These are phyloP conservation scores for Tangara arthus DNA, from an alignment of 2,797 vertebrate species.

Conservation along the genomic window DNA sequence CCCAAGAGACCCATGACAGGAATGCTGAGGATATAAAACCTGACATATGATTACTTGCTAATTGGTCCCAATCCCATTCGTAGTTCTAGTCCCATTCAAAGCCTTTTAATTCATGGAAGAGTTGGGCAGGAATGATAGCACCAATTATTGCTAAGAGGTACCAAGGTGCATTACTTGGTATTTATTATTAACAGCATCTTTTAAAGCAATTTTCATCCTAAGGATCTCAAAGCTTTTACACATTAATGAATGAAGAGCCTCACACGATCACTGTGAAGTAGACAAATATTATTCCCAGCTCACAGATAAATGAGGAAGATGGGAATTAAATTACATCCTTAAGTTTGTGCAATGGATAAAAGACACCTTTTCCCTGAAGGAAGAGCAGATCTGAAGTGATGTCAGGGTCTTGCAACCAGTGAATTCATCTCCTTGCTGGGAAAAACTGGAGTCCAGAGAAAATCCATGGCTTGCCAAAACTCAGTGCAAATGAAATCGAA, in stretches of 20 bases:
- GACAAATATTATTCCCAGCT: slow-evolving; percentile 24
- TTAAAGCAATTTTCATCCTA: slow-evolving; percentile 30
- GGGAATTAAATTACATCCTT: not conserved
- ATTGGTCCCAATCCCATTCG: slow-evolving; percentile 32
- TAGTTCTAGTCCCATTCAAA: slow-evolving; percentile 18
- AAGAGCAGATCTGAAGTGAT: not conserved
- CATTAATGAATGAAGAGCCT: slow-evolving; percentile 40
- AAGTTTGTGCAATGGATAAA: not conserved
- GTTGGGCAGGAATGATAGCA: slow-evolving; percentile 14
- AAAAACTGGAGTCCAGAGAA: not conserved
- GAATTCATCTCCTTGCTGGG: not conserved
- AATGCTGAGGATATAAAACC: slow-evolving; percentile 20
- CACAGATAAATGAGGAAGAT: not conserved
- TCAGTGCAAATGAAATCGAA: not conserved
- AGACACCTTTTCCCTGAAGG: not conserved
- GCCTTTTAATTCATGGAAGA: slow-evolving; percentile 53
- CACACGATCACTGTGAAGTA: not conserved
- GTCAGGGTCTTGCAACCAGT: not conserved
- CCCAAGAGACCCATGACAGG: not conserved
- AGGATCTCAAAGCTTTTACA: slow-evolving; percentile 48
- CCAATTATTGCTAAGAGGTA: slow-evolving; percentile 47
- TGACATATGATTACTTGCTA: not conserved
- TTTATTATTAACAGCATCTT: slow-evolving; percentile 60
- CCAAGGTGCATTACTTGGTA: slow-evolving; percentile 46
- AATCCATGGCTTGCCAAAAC: not conserved